Base-by-base conservation (phyloP, 2,113 vertebrate genomes). In the Octodon degus region DNA sequence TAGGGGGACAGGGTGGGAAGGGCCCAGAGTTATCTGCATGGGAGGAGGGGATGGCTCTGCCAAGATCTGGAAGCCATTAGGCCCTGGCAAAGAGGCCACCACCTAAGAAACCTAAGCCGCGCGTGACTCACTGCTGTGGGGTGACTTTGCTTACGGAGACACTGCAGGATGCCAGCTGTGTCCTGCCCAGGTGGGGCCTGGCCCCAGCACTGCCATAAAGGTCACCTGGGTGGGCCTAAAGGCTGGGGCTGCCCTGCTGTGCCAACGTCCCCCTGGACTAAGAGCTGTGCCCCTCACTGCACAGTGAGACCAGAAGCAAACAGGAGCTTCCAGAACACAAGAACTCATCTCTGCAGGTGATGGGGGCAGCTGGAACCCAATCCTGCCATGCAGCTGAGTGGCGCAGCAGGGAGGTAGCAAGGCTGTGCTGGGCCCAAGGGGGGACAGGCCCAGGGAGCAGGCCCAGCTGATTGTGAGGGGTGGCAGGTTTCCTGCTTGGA, bases 11-110 rank as follows among this genome's bases (percentile, higher is more conserved):
- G 7, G 53, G 70, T 60, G 43, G 34, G 65, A 25, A 25, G 83
- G 22, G 81, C 58, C 12, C 22, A 6, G 83, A 17, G 68, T 3
- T 70, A 43, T 88, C 80, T 27, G 30, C 1, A 19, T 50, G 0
- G 7, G 55, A 60, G 82, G 24, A 16, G 53, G 68, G 24, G 34
- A 53, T 7, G 7, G 9, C 47, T 84, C 79, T 27, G 16, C 30
- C 7, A 74, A 90, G 93, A 27, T 32, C 90, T 68, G 94, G 62
- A 94, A 80, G 90, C 93, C 86, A 76, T 91, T 40, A 77, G 55
- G 72, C 81, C 82, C 88, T 89, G 93, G 86, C 55, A 43, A 53
- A 79, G 91, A 58, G 37, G n/a, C 89, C 2, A 43, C 90, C 32
- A 68, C 47, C 14, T 63, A 62, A 62, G 24, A 89, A 95, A 91